Evolutionary conservation across 2,113 vertebrate genomes (phyloP), one percentile per base, ranked within the genome.

Genomic region (Leptosomus discolor): DNA sequence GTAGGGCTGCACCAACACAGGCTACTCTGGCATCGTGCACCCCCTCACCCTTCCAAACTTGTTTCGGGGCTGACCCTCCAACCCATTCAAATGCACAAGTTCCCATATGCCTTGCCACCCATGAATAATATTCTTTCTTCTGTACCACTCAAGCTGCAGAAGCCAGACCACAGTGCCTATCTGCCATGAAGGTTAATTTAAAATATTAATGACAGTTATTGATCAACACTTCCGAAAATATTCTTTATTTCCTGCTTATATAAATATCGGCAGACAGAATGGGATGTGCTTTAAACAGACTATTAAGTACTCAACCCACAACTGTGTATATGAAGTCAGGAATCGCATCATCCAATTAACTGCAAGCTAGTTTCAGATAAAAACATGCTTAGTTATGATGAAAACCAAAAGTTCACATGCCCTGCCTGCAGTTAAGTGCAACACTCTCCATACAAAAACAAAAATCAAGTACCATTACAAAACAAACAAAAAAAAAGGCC

Each of bases 201-300:
- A 83, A 90, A 45, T 69, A 57, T 29, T 92, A 60, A 24, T 30
- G 54, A 71, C 18, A 32, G 53, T 67, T 73, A 64, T 9, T 50
- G 69, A 93, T 39, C 56, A 82, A 17, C 36, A 86, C 34, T 48
- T 83, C 63, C 18, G n/a, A 80, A 90, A 69, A 61, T 50, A 65
- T 37, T 46, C 26, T 41, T 36, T n/a, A 56, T 69, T 91, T 94
- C 61, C 71, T 80, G 45, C 48, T 80, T 79, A 45, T 23, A 53
- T 76, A 92, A 92, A 45, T 86, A 86, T 16, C 11, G 1, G 56
- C 61, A 92, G 81, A 39, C 70, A 92, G 45, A 92, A 95, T 27
- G 41, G 58, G 68, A 92, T 48, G 43, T 65, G 75, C 43, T 77
- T 91, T 74, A 94, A 95, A 74, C 50, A 92, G 41, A 83, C 48